phyloP scores from a whole-genome alignment of 2,113 vertebrate species.

The Heteronetta atricapilla region DNA sequence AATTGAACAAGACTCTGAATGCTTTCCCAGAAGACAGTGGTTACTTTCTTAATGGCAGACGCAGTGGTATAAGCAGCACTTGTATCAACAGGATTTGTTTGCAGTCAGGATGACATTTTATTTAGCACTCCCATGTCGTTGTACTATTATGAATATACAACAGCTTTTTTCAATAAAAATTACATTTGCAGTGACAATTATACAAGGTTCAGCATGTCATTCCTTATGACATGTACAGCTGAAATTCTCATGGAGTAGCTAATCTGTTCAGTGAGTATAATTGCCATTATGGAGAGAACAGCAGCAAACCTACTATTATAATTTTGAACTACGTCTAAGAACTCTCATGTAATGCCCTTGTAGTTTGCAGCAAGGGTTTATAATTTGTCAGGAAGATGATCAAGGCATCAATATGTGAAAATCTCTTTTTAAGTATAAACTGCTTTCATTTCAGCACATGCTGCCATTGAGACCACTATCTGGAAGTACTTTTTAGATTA shows the following conservation, averaged over 20 bases:
- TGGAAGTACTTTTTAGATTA: background rate
- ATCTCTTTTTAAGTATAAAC: background rate
- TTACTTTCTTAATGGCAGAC: constrained; percentile 44
- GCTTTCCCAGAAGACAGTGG: constrained; percentile 30
- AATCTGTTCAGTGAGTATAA: constrained; percentile 8
- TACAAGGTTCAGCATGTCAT: background rate
- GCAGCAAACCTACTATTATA: background rate
- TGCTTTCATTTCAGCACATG: background rate
- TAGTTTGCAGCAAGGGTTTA: background rate
- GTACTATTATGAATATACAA: background rate
- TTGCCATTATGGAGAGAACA: constrained; percentile 11
- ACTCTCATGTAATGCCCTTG: background rate
- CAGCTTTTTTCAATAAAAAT: constrained; percentile 12
- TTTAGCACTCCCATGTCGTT: background rate
- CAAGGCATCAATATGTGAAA: background rate
- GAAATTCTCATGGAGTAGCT: constrained; percentile 35
- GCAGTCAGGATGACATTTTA: constrained; percentile 57
- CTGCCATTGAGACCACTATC: background rate
- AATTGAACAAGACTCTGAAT: constrained; percentile 20
- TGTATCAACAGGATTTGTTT: constrained; percentile 58
- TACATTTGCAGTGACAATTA: background rate
- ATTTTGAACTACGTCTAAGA: constrained; percentile 22
- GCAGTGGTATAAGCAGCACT: constrained; percentile 18
- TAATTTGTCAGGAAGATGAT: background rate
- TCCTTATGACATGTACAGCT: background rate